Evolutionary conservation across 1,140 invertebrate genomes (phyloP).

Genomic region (Macrocentrus cingulum): DNA sequence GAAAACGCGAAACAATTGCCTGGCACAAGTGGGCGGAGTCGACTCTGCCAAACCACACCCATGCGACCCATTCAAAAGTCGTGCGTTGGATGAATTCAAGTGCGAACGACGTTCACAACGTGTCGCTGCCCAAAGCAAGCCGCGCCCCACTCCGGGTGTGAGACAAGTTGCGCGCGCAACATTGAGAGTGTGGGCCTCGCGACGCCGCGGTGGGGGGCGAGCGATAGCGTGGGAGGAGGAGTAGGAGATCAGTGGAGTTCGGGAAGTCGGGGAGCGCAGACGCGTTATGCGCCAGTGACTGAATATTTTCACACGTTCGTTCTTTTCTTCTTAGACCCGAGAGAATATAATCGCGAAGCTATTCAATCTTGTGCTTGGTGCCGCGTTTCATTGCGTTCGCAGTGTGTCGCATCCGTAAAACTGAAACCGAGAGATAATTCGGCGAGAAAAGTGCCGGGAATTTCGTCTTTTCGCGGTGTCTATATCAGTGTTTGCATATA

Average conservation of each 20-base stretch:
- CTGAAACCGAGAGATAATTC: no score
- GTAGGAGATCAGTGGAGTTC: conserved; percentile 54
- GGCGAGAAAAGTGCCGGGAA: no score
- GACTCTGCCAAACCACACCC: neutral
- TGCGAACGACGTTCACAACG: neutral
- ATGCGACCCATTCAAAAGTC: neutral
- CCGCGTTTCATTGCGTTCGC: no score
- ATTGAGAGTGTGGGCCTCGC: neutral
- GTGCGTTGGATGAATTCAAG: neutral
- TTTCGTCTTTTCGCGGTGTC: no score
- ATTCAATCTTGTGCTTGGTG: no score
- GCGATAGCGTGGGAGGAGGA: conserved; percentile 55
- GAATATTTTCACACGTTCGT: conserved; percentile 12
- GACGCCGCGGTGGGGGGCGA: conserved; percentile 41
- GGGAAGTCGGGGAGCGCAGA: conserved; percentile 59
- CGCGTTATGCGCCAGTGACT: conserved; percentile 44
- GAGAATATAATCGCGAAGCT: no score
- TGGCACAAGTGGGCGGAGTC: neutral
- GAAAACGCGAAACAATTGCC: conserved; percentile 21
- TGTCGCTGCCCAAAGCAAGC: conserved; percentile 3
- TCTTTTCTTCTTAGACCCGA: no score
- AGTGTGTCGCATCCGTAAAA: no score
- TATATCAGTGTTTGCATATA: no score
- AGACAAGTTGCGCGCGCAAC: conserved; percentile 33
- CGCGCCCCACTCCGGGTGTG: neutral